These are phyloP conservation scores for Lithophane socia DNA, from an alignment of 2,888 invertebrate species.

Conservation along the genomic window DNA sequence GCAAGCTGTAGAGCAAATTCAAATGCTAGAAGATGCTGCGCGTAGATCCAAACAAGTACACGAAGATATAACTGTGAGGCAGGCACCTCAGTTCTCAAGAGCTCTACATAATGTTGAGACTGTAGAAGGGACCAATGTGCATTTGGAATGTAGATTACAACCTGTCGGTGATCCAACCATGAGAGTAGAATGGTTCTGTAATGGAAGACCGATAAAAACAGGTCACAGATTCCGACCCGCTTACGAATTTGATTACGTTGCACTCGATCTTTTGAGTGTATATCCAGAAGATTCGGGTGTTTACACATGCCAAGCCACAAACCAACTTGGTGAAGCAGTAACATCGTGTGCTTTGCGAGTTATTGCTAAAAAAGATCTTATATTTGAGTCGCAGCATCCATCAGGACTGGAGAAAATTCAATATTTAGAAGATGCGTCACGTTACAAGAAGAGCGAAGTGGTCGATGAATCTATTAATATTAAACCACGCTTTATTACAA, in stretches of 20 bases:
- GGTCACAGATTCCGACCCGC: conserved; percentile 98
- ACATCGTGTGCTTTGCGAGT: conserved; percentile 97
- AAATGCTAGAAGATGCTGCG: conserved; percentile 95
- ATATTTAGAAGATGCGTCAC: conserved; percentile 96
- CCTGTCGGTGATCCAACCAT: conserved; percentile 97
- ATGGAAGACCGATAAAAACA: conserved; percentile 97
- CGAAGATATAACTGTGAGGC: conserved; percentile 95
- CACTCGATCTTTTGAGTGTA: conserved; percentile 98
- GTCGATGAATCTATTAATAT: conserved; percentile 96
- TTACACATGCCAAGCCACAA: conserved; percentile 98
- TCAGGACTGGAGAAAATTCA: conserved; percentile 98
- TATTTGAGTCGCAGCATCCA: conserved; percentile 97
- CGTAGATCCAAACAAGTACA: conserved; percentile 93
- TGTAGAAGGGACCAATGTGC: conserved; percentile 97
- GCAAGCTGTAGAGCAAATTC: conserved; percentile 97
- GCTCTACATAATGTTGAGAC: conserved; percentile 97
- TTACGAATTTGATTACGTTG: conserved; percentile 99
- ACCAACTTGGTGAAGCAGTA: conserved; percentile 98
- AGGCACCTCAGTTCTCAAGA: conserved; percentile 96
- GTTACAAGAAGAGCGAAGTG: conserved; percentile 95
- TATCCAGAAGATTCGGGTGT: conserved; percentile 99
- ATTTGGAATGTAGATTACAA: conserved; percentile 97
- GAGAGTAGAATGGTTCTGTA: conserved; percentile 99
- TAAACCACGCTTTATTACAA: conserved; percentile 96
- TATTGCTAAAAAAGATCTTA: conserved; percentile 96